Evolutionary conservation across 2,797 vertebrate species (phyloP).

Genomic region (Dermochelys coriacea): DNA sequence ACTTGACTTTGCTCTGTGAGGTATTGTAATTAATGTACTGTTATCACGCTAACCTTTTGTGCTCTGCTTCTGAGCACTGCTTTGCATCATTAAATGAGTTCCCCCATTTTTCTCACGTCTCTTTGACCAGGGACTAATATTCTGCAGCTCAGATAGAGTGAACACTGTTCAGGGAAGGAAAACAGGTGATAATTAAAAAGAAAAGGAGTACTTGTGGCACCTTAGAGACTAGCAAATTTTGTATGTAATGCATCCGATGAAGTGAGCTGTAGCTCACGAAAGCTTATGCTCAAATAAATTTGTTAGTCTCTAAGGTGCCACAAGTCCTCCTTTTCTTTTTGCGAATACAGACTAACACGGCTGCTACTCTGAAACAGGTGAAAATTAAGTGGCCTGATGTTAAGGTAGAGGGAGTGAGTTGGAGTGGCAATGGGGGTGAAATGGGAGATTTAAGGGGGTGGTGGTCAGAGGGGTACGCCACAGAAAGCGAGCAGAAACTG

Average conservation of each 20-base stretch:
- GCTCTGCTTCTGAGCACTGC: background rate
- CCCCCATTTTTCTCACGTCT: background rate
- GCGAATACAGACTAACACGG: too few relatives aligned
- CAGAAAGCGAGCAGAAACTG: background rate
- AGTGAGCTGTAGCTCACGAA: too few relatives aligned
- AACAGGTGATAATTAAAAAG: background rate
- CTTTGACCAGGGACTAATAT: background rate
- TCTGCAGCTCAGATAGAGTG: background rate
- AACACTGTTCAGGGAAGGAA: background rate
- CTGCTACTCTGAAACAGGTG: too few relatives aligned
- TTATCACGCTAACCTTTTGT: background rate
- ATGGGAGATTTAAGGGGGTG: background rate
- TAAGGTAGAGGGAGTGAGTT: background rate
- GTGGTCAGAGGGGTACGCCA: background rate
- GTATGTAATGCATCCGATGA: too few relatives aligned
- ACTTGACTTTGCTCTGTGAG: constrained; percentile 61
- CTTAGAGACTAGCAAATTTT: too few relatives aligned
- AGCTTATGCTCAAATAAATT: too few relatives aligned
- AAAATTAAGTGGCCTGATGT: background rate
- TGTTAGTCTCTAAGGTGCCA: too few relatives aligned
- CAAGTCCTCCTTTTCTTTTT: too few relatives aligned
- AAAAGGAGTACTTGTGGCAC: too few relatives aligned
- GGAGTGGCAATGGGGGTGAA: background rate
- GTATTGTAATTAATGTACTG: constrained; percentile 42
- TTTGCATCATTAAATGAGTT: background rate